Evolutionary conservation across 2,888 invertebrate genomes (phyloP).

Genomic region (Agrochola lychnidis): DNA sequence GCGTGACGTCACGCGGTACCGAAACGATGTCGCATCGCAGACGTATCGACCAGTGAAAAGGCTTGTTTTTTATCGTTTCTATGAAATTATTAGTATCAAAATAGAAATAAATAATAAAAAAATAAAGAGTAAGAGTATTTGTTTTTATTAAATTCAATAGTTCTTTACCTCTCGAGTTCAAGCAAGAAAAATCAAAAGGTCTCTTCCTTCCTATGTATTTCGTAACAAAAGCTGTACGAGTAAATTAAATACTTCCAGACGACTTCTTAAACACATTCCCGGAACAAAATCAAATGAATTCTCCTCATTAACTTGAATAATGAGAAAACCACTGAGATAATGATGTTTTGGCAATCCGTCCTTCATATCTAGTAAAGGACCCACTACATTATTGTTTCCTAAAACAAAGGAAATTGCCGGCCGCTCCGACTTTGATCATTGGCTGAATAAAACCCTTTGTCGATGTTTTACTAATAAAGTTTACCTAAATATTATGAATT

Average conservation of each 20-base stretch:
- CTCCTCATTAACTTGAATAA: conserved; percentile 56
- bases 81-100: too few relatives aligned
- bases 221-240: conserved; percentile 8
- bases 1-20: too few relatives aligned
- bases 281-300: conserved; percentile 43
- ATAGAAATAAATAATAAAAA: too few relatives aligned
- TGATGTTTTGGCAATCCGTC: conserved; percentile 66
- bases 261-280: conserved; percentile 16
- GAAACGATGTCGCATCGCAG: too few relatives aligned
- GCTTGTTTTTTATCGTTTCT: too few relatives aligned
- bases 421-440: conserved; percentile 68
- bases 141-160: neutral
- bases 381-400: conserved; percentile 58
- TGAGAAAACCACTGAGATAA: conserved; percentile 60
- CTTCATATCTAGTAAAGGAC: conserved; percentile 62
- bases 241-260: conserved; percentile 32
- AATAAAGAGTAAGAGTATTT: too few relatives aligned
- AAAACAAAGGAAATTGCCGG: conserved; percentile 68
- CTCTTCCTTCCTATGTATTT: neutral
- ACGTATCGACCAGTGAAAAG: too few relatives aligned
- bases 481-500: conserved; percentile 57
- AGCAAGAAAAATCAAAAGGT: neutral
- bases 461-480: conserved; percentile 66
- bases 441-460: conserved; percentile 64
- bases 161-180: neutral